phyloP scores from a whole-genome alignment of 2,797 vertebrate genomes.

The Lagorchestes hirsutus region DNA sequence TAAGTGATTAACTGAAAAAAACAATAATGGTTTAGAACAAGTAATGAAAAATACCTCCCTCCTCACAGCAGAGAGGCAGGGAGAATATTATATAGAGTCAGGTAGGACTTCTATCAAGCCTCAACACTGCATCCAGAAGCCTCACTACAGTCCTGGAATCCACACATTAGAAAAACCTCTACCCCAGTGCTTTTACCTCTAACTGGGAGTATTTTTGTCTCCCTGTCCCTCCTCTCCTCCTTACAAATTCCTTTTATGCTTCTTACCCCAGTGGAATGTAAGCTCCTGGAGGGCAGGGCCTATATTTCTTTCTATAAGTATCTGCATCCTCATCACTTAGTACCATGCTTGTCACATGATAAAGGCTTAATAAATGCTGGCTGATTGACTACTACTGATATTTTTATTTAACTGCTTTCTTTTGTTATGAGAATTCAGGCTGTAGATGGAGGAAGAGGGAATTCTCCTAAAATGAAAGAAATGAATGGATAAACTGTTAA shows the following conservation, averaged over 20 bases:
- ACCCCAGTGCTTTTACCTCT: background rate
- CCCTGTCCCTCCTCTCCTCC: background rate
- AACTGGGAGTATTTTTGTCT: background rate
- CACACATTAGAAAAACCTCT: background rate
- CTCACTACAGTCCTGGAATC: background rate
- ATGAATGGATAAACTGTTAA: too few relatives aligned
- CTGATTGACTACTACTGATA: background rate
- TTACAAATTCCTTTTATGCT: background rate
- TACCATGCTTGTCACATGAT: background rate
- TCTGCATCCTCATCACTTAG: background rate
- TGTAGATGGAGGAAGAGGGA: too few relatives aligned
- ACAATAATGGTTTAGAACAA: background rate
- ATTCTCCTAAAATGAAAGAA: too few relatives aligned
- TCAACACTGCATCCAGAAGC: background rate
- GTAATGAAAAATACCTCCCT: background rate
- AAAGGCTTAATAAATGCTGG: background rate
- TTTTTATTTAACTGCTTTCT: background rate
- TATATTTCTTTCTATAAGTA: background rate
- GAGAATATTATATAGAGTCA: background rate
- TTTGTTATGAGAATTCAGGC: background rate
- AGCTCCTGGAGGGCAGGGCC: background rate
- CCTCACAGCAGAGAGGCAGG: background rate
- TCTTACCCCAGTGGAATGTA: background rate
- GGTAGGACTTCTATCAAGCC: background rate
- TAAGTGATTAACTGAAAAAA: background rate